Percentiles rank a stretch among this genome's conserved stretches.
phyloP scores from a whole-genome alignment of 2,113 vertebrate genomes.

The Corythornis madagascariensis region DNA sequence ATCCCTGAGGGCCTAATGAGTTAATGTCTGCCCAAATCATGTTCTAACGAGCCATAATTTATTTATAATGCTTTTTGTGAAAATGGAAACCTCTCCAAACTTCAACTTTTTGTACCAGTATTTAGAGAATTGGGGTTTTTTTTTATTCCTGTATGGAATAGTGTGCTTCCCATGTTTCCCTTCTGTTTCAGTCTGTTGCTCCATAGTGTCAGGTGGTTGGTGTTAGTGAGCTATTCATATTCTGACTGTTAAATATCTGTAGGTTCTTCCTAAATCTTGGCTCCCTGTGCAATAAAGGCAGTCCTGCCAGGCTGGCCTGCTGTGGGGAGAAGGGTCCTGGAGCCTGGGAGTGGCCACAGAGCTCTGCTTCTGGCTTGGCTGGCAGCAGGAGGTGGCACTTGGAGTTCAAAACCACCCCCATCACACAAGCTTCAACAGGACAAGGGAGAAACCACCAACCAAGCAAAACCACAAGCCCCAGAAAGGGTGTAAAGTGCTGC shows the following conservation, averaged over 20 bases:
- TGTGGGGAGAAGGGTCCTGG: too few species aligned
- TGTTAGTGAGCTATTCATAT: neutral
- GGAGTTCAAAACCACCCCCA: neutral
- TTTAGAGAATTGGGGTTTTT: neutral
- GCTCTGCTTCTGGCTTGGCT: neutral
- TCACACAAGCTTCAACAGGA: neutral
- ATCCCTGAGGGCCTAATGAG: conserved; percentile 35
- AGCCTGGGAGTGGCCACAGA: neutral
- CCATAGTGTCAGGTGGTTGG: neutral
- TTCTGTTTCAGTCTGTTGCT: neutral
- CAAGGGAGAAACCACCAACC: too few species aligned
- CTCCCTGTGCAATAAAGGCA: neutral
- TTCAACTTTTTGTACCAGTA: neutral
- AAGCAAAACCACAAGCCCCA: rapidly evolving
- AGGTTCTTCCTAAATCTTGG: neutral
- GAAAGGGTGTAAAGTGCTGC: neutral
- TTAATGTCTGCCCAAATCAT: conserved; percentile 24
- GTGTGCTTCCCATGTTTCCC: neutral
- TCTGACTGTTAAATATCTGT: neutral
- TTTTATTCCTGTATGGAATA: neutral
- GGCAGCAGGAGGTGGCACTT: neutral
- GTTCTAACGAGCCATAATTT: conserved; percentile 16
- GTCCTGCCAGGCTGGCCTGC: too few species aligned
- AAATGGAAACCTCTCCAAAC: neutral
- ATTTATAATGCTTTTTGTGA: neutral